These are phyloP conservation scores for Anguilla rostrata DNA, from an alignment of 2,113 vertebrate genomes.

Conservation along the genomic window DNA sequence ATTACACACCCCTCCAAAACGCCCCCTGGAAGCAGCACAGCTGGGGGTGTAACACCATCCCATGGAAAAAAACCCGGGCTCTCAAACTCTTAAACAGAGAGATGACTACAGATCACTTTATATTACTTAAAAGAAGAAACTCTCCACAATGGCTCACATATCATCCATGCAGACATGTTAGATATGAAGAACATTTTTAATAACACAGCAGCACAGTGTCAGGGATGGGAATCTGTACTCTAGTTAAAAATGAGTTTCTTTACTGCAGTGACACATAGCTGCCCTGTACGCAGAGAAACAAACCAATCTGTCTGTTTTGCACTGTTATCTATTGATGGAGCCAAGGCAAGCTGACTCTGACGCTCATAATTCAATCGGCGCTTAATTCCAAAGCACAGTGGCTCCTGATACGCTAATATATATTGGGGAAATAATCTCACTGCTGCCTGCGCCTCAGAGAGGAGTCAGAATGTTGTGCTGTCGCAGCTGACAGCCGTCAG, in stretches of 20 bases:
- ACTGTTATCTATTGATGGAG: not conserved
- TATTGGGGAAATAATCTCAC: not conserved
- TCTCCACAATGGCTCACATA: not conserved
- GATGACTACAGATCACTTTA: too few relatives aligned
- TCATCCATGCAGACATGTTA: not conserved
- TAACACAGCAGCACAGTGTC: not conserved
- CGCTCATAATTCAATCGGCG: not conserved
- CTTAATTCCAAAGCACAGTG: not conserved
- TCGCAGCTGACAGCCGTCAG: not conserved
- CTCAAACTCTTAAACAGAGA: not conserved
- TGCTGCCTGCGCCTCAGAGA: not conserved
- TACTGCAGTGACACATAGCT: not conserved
- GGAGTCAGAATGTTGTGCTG: constrained; percentile 1
- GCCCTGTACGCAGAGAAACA: not conserved
- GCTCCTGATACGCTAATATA: not conserved
- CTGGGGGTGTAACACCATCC: constrained; percentile 12
- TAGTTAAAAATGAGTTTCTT: not conserved
- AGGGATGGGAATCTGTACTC: not conserved
- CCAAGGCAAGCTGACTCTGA: not conserved
- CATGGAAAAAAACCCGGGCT: not conserved
- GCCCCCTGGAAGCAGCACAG: constrained; percentile 35
- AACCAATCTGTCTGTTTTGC: not conserved
- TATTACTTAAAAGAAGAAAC: not conserved
- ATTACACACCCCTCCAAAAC: constrained; percentile 19
- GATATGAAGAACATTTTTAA: not conserved